Evolutionary conservation across 2,888 invertebrate species (phyloP), one percentile per base, ranked within the genome.

Genomic region (Ectemnius lituratus): DNA sequence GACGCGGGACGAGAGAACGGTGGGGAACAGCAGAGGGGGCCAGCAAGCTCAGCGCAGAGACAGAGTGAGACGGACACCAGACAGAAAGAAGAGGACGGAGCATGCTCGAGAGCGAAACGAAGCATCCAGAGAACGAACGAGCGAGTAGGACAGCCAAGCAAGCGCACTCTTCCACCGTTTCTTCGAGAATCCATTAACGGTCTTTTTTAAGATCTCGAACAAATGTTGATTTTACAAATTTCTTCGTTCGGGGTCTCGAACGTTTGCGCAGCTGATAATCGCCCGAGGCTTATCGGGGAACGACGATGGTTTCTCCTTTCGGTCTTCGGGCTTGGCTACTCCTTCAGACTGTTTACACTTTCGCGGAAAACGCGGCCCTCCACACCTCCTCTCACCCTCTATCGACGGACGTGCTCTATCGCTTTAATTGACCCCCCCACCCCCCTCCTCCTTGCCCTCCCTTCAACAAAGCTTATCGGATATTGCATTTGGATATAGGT

Each of bases 141-240:
- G 16, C 14, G n/a, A 52, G n/a, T 1, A 52, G 52, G 16, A 14
- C n/a, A 14, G 52, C 11, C 16, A 6, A 52, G 52, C 14, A 4
- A 52, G 16, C 52, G 23, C 11, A 13, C 23, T 6, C 45, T 57
- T 62, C 59, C 70, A 20, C 68, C 69, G 64, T 81, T 75, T 76
- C 73, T 71, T 75, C 74, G 75, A 75, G 82, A 84, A 84, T 86
- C 81, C 83, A 83, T 84, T 81, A 84, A 84, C 83, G 73, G 78
- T 80, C 79, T 83, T 87, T 84, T 78, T 84, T 81, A 83, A 83
- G 80, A 67, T 28, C 78, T 67, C 62, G 73, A 59, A 63, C 67
- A 82, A 86, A 85, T 84, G 83, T 87, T 87, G 85, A 85, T 87
- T 85, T 84, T 84, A 84, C 79, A 83, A 85, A 86, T 86, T 86